Conservation (phyloP, 53 echinoderm and acorn worm species). For the Crossaster papposus region DNA sequence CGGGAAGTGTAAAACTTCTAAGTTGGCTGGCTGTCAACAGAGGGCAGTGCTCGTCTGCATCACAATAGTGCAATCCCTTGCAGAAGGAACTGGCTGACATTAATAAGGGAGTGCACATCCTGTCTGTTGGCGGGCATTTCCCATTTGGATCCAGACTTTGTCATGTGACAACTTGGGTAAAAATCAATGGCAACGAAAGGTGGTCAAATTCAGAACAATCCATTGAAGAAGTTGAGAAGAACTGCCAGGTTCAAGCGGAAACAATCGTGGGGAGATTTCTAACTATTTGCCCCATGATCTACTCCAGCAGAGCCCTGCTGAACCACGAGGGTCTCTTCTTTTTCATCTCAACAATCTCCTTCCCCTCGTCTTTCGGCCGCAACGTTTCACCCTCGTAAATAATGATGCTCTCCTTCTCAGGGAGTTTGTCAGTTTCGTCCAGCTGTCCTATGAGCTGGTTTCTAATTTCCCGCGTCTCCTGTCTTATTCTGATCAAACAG, state of each 20-base stretch:
- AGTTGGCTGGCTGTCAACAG: background rate
- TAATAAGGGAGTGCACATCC: no score
- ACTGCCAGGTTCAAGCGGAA: background rate
- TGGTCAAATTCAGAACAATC: no score
- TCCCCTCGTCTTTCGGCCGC: constrained; percentile 61
- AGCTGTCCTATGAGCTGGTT: constrained; percentile 57
- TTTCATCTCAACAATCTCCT: constrained; percentile 79
- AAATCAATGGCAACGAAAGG: no score
- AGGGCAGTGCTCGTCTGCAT: background rate
- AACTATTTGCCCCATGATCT: background rate
- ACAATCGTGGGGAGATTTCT: background rate
- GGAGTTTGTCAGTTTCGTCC: constrained; percentile 69
- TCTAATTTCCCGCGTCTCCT: constrained; percentile 78
- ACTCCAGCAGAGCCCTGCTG: constrained; percentile 57
- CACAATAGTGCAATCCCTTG: background rate
- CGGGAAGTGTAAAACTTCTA: background rate
- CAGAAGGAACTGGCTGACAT: background rate
- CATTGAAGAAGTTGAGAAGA: background rate
- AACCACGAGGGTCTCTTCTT: constrained; percentile 94
- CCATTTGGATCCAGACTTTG: no score
- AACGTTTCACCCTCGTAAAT: constrained; percentile 79
- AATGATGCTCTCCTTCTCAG: constrained; percentile 74
- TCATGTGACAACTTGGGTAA: no score
- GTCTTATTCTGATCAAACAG: constrained; percentile 79
- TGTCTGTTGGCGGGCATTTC: no score